Percentiles rank a stretch among this genome's conserved stretches.
Evolutionary conservation across 2,113 vertebrate species (phyloP).

Genomic region (Athene cunicularia): DNA sequence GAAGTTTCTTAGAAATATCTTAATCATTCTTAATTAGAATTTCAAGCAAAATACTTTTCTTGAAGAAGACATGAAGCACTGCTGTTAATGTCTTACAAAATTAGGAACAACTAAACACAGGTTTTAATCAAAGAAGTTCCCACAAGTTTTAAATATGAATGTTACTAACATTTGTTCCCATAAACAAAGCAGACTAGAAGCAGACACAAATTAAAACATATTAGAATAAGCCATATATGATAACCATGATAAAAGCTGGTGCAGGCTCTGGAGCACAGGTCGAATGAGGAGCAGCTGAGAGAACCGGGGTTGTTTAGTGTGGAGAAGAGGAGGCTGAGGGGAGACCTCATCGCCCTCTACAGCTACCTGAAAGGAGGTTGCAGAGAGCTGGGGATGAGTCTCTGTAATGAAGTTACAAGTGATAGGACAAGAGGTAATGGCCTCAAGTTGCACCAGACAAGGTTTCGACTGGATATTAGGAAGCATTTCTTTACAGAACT

Average conservation of each 20-base stretch:
- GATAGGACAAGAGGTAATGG: too few species aligned
- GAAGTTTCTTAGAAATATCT: background rate
- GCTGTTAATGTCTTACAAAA: background rate
- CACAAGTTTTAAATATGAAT: background rate
- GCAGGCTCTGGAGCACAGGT: too few species aligned
- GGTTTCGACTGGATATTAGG: too few species aligned
- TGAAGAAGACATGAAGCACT: background rate
- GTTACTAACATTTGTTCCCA: background rate
- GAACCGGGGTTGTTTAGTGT: too few species aligned
- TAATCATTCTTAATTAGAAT: background rate
- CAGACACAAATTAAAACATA: background rate
- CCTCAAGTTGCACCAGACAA: too few species aligned
- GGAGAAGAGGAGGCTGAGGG: too few species aligned
- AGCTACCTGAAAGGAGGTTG: too few species aligned
- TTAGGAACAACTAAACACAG: background rate
- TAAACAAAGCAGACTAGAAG: background rate
- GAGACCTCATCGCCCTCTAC: too few species aligned
- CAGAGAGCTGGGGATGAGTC: too few species aligned
- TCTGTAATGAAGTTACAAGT: too few species aligned
- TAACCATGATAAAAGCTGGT: background rate
- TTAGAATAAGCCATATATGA: background rate
- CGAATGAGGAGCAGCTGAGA: too few species aligned
- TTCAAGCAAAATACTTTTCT: background rate
- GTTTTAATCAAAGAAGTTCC: background rate
- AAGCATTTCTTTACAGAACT: too few species aligned